phyloP scores from a whole-genome alignment of 1,140 invertebrate genomes.

The Andricus grossulariae region DNA sequence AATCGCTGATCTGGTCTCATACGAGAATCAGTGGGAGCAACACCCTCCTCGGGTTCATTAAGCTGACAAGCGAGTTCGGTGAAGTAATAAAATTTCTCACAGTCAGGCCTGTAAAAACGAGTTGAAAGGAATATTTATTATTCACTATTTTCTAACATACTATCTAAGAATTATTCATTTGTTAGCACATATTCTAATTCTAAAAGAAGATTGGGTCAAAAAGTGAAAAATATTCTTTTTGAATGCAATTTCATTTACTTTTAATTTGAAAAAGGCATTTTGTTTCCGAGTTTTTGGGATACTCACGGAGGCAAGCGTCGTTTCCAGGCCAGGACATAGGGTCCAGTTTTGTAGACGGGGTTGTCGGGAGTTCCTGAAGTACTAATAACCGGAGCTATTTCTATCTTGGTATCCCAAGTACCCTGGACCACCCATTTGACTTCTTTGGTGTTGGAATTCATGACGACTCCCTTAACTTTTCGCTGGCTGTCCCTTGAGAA shows the following conservation, averaged over 20 bases:
- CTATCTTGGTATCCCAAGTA: conserved; percentile 96
- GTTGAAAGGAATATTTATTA: conserved; percentile 21
- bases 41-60: conserved; percentile 94
- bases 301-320: conserved; percentile 85
- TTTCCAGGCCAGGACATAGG: conserved; percentile 91
- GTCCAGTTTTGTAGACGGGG: conserved; percentile 93
- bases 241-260: too few species aligned
- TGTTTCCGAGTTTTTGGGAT: conserved; percentile 31
- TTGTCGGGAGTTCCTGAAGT: conserved; percentile 84
- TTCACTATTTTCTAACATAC: not conserved
- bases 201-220: too few species aligned
- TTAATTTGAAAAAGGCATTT: conserved; percentile 59
- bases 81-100: conserved; percentile 94
- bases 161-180: not conserved
- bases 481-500: conserved; percentile 96
- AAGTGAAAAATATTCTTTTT: too few species aligned
- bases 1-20: conserved; percentile 95
- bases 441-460: conserved; percentile 80
- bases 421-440: conserved; percentile 91
- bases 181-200: too few species aligned
- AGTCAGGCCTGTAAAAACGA: conserved; percentile 78
- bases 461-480: conserved; percentile 88
- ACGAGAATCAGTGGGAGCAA: conserved; percentile 97
- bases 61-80: conserved; percentile 96
- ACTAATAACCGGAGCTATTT: conserved; percentile 92